Conservation (phyloP, 1,140 invertebrate genomes). For the Triops cancriformis region DNA sequence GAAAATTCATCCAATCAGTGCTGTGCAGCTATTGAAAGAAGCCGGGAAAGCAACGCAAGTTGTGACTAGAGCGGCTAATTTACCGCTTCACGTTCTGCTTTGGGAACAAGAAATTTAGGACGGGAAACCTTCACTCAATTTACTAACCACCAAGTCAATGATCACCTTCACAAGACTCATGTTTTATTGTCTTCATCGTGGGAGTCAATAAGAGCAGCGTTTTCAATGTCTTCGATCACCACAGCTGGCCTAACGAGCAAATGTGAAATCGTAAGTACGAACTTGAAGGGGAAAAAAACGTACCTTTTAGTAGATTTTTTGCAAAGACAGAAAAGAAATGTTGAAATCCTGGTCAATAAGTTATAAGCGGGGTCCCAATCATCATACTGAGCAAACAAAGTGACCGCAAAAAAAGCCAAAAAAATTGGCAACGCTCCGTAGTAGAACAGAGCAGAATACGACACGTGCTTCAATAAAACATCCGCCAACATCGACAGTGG, state of each 20-base stretch:
- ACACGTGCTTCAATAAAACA: conserved; percentile 60
- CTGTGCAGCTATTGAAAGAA: not conserved
- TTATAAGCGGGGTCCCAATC: conserved; percentile 66
- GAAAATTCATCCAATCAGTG: not conserved
- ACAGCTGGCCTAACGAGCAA: not conserved
- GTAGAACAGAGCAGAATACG: conserved; percentile 67
- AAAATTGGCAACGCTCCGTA: conserved; percentile 69
- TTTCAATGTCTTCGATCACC: not conserved
- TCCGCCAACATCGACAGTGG: conserved; percentile 77
- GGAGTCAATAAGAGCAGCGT: not conserved
- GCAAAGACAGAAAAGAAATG: conserved; percentile 15
- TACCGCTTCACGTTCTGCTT: not conserved
- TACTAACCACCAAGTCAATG: not conserved
- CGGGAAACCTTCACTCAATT: not conserved
- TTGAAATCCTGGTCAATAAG: conserved; percentile 28
- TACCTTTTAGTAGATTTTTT: not conserved
- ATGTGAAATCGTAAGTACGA: not conserved
- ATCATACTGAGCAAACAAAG: conserved; percentile 67
- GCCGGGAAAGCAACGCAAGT: not conserved
- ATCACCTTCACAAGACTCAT: not conserved
- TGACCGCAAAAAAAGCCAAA: conserved; percentile 63
- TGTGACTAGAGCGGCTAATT: not conserved
- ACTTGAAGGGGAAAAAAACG: not conserved
- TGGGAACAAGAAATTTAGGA: not conserved
- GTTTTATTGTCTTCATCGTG: not conserved